These are phyloP conservation scores for Heliconius congener DNA, from an alignment of 1,140 invertebrate genomes.

Conservation along the genomic window DNA sequence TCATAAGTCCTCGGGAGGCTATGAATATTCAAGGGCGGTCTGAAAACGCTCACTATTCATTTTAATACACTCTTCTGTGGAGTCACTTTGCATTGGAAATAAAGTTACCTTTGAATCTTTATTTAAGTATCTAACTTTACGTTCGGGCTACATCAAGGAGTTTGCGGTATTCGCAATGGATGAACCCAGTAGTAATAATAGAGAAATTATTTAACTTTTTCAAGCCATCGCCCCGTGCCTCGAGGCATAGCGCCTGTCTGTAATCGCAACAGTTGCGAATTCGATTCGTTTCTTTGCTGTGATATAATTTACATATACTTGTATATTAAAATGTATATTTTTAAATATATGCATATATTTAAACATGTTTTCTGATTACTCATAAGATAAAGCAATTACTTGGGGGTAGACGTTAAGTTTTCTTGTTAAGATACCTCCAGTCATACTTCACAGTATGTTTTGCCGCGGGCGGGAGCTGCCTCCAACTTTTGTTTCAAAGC, in stretches of 20 bases:
- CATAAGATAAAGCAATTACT: background rate
- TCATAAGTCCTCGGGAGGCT: background rate
- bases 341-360: no score
- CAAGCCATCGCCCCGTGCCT: no score
- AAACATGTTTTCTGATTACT: background rate
- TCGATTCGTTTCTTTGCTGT: no score
- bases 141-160: background rate
- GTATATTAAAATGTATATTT: no score
- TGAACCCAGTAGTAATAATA: background rate
- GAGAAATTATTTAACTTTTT: background rate
- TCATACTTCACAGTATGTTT: background rate
- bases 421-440: background rate
- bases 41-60: constrained; percentile 6
- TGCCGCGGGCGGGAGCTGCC: background rate
- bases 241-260: no score
- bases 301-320: no score
- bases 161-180: background rate
- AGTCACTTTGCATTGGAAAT: background rate
- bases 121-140: background rate
- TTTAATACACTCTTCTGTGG: constrained; percentile 6
- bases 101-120: background rate
- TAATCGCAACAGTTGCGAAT: no score
- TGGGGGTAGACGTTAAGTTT: background rate
- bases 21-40: constrained; percentile 2
- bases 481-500: constrained; percentile 6